Evolutionary conservation across 2,113 vertebrate genomes (phyloP), one percentile per base, ranked within the genome.

Genomic region (Hassar affinis): DNA sequence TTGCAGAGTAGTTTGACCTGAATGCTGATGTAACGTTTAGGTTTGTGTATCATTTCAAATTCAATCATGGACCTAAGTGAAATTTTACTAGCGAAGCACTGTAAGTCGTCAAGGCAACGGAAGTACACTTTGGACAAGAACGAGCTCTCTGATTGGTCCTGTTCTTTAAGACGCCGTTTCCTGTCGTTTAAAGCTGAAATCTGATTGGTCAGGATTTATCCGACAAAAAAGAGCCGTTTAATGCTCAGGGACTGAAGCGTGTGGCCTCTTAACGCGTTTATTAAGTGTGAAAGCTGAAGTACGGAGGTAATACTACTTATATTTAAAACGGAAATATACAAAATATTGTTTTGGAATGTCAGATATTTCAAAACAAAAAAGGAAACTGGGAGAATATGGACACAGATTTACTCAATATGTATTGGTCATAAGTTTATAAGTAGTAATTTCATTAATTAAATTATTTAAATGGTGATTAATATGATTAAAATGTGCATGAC

Each of bases 31-130:
- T 62, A 35, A 38, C 35, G 33, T 35, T 66, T 66, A 2, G 18
- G 62, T 33, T 33, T 68, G 64, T 68, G 66, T 68, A 4, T 42
- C 10, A 69, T 38, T 69, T 25, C 12, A 71, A 45, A n/a, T 1
- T 6, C 20, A 79, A 47, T 62, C 54, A 47, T n/a, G 10, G 20
- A 25, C 68, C 5, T 33, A n/a, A 61, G 11, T 42, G 35, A 42
- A 68, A 68, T 35, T 45, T 42, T 27, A 14, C 0, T 11, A 51
- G 45, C 15, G 51, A 45, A 15, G 25, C 33, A 59, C 14, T 6
- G 4, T 25, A 27, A n/a, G 79, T 87, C 27, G 87, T 84, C 86
- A 87, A 27, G 82, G 61, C 64, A 83, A 89, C 84, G 30, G 75
- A 33, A 49, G 52, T 30, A 86, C 84, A 77, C 84, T 20, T 75